Percentiles rank a stretch among this genome's conserved stretches.
Conservation (phyloP, 2,888 invertebrate genomes). For the Lasioglossum zephyrum region DNA sequence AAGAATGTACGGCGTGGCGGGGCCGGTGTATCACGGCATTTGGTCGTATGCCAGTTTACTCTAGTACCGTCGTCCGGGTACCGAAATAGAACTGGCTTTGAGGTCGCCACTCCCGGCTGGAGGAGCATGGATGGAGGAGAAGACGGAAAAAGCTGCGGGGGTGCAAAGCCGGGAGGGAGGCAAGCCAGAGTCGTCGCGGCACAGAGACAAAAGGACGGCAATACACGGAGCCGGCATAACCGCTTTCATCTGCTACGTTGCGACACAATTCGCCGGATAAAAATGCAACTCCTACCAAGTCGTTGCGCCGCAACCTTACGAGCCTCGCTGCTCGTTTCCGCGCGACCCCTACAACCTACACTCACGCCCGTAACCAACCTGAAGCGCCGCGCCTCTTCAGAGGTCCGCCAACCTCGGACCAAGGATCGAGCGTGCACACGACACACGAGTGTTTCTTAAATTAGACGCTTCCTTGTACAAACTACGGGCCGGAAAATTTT, state of each 20-base stretch:
- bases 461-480: conserved; percentile 38
- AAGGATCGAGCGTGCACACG: conserved; percentile 29
- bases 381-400: conserved; percentile 32
- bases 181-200: conserved; percentile 26
- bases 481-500: conserved; percentile 26
- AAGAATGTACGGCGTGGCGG: conserved; percentile 62
- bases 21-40: conserved; percentile 74
- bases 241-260: conserved; percentile 79
- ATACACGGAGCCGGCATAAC: conserved; percentile 73
- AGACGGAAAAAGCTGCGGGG: conserved; percentile 51
- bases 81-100: conserved; percentile 81
- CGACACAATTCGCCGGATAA: conserved; percentile 69
- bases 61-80: conserved; percentile 77
- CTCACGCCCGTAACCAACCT: neutral
- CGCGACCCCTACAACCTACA: conserved; percentile 30
- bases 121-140: conserved; percentile 34
- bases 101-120: conserved; percentile 67
- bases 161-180: neutral
- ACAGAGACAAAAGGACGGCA: conserved; percentile 66
- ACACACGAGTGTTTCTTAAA: conserved; percentile 42
- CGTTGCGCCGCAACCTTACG: conserved; percentile 69
- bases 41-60: conserved; percentile 81
- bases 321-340: conserved; percentile 59
- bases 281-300: conserved; percentile 76
- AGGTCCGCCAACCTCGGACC: conserved; percentile 40